Evolutionary conservation across 92 coral and sea anemone species (phyloP).

Genomic region (Bergia puertoricense): DNA sequence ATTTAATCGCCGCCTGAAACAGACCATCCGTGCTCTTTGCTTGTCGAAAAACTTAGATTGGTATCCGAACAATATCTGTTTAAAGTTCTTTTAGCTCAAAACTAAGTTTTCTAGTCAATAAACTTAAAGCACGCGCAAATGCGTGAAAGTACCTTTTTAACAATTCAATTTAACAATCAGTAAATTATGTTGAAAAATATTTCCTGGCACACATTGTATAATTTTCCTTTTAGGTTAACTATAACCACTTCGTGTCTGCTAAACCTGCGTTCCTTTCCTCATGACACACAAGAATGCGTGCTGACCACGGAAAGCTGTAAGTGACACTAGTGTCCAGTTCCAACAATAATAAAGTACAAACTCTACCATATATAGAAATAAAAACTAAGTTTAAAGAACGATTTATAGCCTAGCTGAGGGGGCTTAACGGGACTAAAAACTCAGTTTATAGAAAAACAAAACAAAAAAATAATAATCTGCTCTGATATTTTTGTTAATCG

Average conservation of each 20-base stretch:
- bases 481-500: not conserved
- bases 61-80: no score
- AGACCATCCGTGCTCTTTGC: no score
- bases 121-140: no score
- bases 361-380: no score
- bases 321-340: conserved; percentile 34
- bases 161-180: not conserved
- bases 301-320: conserved; percentile 91
- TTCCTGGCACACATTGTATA: not conserved
- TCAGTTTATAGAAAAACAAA: no score
- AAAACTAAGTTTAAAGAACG: no score
- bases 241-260: conserved; percentile 92
- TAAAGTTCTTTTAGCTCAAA: no score
- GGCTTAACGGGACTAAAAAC: not conserved
- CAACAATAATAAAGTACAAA: not conserved
- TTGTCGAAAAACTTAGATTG: no score
- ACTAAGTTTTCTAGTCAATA: no score
- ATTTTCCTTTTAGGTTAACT: conserved; percentile 64
- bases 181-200: not conserved
- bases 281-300: conserved; percentile 81
- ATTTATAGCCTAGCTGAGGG: no score
- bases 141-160: no score
- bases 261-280: conserved; percentile 87
- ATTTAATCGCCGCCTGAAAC: no score
- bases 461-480: not conserved